Evolutionary conservation across 2,797 vertebrate species (phyloP).

Genomic region (Ctenopoma kingsleyae): DNA sequence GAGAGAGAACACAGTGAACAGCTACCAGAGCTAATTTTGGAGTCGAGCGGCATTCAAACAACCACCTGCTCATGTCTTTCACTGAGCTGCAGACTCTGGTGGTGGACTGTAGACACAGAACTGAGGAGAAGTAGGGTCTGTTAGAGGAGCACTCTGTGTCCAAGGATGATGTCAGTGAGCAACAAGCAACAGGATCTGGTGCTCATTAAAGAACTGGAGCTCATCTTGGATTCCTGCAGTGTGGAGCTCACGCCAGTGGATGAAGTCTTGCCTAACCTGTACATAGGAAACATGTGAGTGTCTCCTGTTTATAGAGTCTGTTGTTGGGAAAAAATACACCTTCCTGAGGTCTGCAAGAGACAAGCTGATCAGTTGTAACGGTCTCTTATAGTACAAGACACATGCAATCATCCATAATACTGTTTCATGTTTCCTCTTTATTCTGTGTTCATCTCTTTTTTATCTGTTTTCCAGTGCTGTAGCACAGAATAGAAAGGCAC

Average conservation of each 20-base stretch:
- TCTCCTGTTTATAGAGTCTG: conserved; percentile 17
- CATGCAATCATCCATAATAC: background rate
- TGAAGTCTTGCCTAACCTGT: conserved; percentile 88
- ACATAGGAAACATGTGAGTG: conserved; percentile 88
- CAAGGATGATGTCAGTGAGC: conserved; percentile 78
- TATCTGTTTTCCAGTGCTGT: conserved; percentile 67
- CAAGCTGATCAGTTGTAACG: background rate
- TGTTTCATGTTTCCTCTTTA: background rate
- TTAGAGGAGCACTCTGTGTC: conserved; percentile 35
- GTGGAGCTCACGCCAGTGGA: conserved; percentile 84
- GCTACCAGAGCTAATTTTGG: conserved; percentile 73
- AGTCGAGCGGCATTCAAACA: conserved; percentile 53
- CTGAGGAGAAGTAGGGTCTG: conserved; percentile 37
- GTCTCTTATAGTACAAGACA: background rate
- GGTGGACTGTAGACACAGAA: conserved; percentile 21
- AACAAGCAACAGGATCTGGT: conserved; percentile 63
- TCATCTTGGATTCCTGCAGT: conserved; percentile 85
- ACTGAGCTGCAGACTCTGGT: conserved; percentile 40
- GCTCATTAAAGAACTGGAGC: conserved; percentile 84
- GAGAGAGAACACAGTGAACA: conserved; percentile 46
- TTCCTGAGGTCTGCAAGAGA: background rate
- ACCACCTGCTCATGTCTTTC: conserved; percentile 83
- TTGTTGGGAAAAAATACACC: background rate
- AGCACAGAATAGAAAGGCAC: conserved; percentile 79
- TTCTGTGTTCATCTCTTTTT: background rate